Conservation (phyloP, 2,888 invertebrate genomes). For the Atherix ibis region DNA sequence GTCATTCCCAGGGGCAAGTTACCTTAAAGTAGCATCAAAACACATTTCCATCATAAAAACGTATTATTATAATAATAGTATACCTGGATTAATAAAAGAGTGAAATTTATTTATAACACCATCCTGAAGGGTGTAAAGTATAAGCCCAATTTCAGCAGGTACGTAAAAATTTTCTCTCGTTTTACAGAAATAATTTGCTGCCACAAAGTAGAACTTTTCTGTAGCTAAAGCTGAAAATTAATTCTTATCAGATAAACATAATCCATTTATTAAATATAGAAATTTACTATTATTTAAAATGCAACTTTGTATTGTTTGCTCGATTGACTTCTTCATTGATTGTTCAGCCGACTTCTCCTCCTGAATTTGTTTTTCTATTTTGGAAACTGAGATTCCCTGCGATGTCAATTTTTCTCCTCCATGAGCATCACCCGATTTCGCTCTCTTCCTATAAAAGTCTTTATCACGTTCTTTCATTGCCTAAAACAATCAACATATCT, state of each 20-base stretch:
- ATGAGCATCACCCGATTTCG: no score
- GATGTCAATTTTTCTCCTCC: slow-evolving; percentile 17
- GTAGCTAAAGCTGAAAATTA: slow-evolving; percentile 19
- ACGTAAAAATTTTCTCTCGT: slow-evolving; percentile 20
- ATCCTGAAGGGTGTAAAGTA: slow-evolving; percentile 32
- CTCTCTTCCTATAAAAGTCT: no score
- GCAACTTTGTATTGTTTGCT: slow-evolving; percentile 15
- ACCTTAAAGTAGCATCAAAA: background rate
- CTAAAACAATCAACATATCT: no score
- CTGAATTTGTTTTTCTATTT: slow-evolving; percentile 15
- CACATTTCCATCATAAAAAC: background rate
- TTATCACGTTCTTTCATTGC: no score
- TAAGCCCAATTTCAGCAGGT: slow-evolving; percentile 38
- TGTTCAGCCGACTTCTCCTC: slow-evolving; percentile 14
- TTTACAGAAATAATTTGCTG: slow-evolving; percentile 26
- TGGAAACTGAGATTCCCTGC: slow-evolving; percentile 17
- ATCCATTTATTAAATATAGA: background rate
- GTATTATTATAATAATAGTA: background rate
- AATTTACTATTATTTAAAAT: slow-evolving; percentile 4
- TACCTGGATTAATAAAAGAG: slow-evolving; percentile 32
- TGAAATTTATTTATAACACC: slow-evolving; percentile 31
- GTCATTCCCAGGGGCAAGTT: slow-evolving; percentile 31
- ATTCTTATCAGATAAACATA: no score
- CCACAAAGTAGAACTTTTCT: slow-evolving; percentile 20
- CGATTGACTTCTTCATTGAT: slow-evolving; percentile 21